Evolutionary conservation across 2,113 vertebrate genomes (phyloP).

Genomic region (Reinhardtius hippoglossoides): DNA sequence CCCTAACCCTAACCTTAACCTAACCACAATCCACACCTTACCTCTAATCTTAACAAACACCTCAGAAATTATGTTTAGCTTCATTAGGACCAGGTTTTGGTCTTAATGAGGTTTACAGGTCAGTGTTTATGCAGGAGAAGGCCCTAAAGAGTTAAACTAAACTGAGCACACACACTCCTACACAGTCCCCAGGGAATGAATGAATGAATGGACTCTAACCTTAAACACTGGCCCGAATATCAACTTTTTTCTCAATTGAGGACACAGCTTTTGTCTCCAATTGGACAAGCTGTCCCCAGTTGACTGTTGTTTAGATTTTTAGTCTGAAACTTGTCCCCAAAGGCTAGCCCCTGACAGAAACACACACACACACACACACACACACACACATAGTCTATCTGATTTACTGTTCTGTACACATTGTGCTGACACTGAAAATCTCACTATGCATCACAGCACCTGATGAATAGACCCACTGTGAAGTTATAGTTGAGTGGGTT

Average conservation of each 20-base stretch:
- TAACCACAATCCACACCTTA: too few species aligned
- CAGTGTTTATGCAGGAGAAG: too few species aligned
- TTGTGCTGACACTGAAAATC: constrained; percentile 75
- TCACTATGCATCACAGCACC: constrained; percentile 66
- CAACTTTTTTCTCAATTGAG: background rate
- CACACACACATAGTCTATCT: constrained; percentile 52
- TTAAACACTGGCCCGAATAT: background rate
- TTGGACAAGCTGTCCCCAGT: background rate
- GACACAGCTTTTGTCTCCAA: too few species aligned
- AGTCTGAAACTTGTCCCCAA: background rate
- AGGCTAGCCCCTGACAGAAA: background rate
- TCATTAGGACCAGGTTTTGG: too few species aligned
- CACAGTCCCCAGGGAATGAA: too few species aligned
- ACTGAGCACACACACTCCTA: too few species aligned
- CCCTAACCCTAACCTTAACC: too few species aligned
- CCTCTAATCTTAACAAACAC: too few species aligned
- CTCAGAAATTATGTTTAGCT: too few species aligned
- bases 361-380: constrained; percentile 19
- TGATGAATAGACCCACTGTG: constrained; percentile 73
- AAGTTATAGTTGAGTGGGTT: constrained; percentile 63
- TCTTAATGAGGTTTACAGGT: too few species aligned
- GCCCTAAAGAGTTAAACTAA: too few species aligned
- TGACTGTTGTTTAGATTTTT: background rate
- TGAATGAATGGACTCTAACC: background rate
- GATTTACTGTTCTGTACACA: constrained; percentile 76